Percentiles rank a stretch among this genome's conserved stretches.
phyloP scores from a whole-genome alignment of 30 jellyfish, hydroid and myxozoan genomes.

The Nemopilema nomurai region DNA sequence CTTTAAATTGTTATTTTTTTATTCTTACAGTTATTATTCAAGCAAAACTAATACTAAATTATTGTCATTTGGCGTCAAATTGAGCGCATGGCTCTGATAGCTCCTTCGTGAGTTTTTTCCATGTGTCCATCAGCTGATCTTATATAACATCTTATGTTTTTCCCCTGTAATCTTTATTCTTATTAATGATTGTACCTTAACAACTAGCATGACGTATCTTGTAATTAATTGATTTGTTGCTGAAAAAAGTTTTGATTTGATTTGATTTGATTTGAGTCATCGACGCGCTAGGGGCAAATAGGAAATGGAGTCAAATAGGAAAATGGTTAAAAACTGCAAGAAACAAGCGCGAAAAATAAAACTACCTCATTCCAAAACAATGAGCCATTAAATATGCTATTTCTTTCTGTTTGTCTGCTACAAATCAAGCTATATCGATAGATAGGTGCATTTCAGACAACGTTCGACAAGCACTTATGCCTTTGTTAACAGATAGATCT shows the following conservation, averaged over 20 bases:
- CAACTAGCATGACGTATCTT: neutral
- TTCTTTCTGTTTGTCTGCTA: no score
- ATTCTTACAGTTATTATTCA: neutral
- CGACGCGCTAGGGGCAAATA: no score
- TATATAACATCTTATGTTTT: neutral
- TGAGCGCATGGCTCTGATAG: conserved; percentile 16
- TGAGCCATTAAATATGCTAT: no score
- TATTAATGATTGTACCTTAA: neutral
- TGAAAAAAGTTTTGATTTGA: neutral
- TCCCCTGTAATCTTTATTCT: neutral
- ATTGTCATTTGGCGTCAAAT: conserved; percentile 18
- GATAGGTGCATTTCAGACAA: no score
- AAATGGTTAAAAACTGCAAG: no score
- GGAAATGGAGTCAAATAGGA: no score
- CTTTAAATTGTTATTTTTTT: neutral
- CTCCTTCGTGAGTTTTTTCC: conserved; percentile 15
- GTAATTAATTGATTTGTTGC: neutral
- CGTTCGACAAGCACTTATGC: no score
- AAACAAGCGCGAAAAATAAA: no score
- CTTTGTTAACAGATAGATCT: no score
- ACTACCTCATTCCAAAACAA: no score
- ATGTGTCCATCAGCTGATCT: conserved; percentile 26
- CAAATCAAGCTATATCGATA: no score
- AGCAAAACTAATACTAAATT: neutral
- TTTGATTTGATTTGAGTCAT: neutral